Evolutionary conservation across 2,797 vertebrate species (phyloP).

Genomic region (Pangasius larnaudii): DNA sequence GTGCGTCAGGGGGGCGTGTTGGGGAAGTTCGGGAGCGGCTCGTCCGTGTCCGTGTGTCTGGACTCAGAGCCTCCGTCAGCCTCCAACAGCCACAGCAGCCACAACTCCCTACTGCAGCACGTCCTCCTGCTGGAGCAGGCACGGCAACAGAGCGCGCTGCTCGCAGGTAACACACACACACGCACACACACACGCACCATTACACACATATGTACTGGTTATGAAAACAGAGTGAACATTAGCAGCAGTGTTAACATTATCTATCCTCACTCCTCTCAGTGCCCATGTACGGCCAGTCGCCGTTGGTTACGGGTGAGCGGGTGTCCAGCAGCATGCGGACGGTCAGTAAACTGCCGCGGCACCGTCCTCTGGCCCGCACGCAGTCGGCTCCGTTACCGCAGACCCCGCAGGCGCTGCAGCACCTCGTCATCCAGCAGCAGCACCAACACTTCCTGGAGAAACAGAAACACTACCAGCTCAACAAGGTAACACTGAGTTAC

Average conservation of each 20-base stretch:
- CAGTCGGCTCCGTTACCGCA: constrained; percentile 92
- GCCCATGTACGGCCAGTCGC: constrained; percentile 90
- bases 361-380: constrained; percentile 89
- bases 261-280: constrained; percentile 69
- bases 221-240: neutral
- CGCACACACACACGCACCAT: neutral
- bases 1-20: constrained; percentile 85
- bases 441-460: constrained; percentile 91
- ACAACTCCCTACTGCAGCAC: constrained; percentile 90
- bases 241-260: neutral
- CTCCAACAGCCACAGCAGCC: constrained; percentile 78
- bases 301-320: constrained; percentile 87
- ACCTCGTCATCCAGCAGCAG: constrained; percentile 91
- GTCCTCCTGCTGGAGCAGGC: constrained; percentile 93
- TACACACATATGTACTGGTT: neutral
- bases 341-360: constrained; percentile 86
- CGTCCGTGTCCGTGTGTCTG: constrained; percentile 85
- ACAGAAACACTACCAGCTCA: constrained; percentile 84
- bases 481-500: constrained; percentile 72
- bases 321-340: constrained; percentile 79
- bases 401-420: constrained; percentile 92
- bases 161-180: constrained; percentile 74
- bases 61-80: constrained; percentile 76
- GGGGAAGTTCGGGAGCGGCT: constrained; percentile 90
- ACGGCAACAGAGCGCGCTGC: constrained; percentile 89